These are phyloP conservation scores for Galagoides demidoff DNA, from an alignment of 2,797 vertebrate genomes.

Conservation along the genomic window DNA sequence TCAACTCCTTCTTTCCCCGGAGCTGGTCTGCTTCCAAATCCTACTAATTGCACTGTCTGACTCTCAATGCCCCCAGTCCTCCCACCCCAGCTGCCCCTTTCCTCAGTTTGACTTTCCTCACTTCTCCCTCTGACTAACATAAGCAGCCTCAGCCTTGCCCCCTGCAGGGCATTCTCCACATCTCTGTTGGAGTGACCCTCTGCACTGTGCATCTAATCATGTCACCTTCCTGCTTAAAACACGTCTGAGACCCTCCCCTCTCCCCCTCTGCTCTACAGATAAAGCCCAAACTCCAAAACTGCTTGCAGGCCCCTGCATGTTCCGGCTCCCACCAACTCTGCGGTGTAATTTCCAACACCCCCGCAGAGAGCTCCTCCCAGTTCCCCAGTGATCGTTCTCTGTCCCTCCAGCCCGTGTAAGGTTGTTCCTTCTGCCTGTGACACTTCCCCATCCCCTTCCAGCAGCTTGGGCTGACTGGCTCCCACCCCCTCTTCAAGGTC, in stretches of 20 bases:
- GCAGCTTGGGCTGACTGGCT: neutral
- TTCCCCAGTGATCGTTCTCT: neutral
- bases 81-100: neutral
- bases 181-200: neutral
- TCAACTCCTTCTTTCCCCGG: neutral
- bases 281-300: neutral
- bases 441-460: neutral
- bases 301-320: neutral
- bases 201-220: neutral
- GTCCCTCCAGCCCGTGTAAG: neutral
- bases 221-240: neutral
- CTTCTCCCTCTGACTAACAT: neutral
- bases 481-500: neutral
- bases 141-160: neutral
- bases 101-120: neutral
- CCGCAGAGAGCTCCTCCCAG: conserved; percentile 2
- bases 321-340: neutral
- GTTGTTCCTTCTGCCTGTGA: neutral
- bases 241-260: neutral
- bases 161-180: neutral
- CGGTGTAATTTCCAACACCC: neutral
- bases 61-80: neutral
- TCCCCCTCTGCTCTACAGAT: neutral
- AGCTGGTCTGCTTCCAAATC: neutral
- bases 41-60: neutral